Conservation (phyloP, 2,113 vertebrate species). For the Brachyistius frenatus region DNA sequence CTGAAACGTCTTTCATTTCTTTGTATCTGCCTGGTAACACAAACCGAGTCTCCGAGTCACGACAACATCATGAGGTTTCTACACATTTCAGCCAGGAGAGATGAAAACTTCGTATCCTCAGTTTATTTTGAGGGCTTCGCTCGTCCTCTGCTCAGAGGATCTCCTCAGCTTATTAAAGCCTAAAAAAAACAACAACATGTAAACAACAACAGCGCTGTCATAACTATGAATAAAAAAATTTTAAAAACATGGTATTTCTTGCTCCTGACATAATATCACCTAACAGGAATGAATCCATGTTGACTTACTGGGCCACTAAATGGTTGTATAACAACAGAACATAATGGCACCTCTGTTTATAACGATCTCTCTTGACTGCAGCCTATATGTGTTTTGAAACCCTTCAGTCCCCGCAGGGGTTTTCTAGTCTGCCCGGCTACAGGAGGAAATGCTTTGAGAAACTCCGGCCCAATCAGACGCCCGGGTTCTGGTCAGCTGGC, state of each 20-base stretch:
- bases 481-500: slow-evolving; percentile 66
- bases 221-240: no score
- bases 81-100: neutral
- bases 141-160: neutral
- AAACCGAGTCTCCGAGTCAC: slow-evolving; percentile 25
- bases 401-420: slow-evolving; percentile 44
- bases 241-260: neutral
- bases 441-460: slow-evolving; percentile 74
- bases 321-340: neutral
- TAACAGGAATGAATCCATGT: neutral
- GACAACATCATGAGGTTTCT: neutral
- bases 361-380: slow-evolving; percentile 14
- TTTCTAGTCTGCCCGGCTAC: slow-evolving; percentile 82
- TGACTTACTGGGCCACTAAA: neutral
- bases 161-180: neutral
- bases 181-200: neutral
- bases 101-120: neutral
- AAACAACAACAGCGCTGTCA: no score
- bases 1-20: slow-evolving; percentile 3
- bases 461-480: slow-evolving; percentile 70
- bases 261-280: neutral
- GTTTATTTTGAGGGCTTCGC: neutral
- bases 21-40: slow-evolving; percentile 51
- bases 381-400: slow-evolving; percentile 49
- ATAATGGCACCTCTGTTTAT: neutral